Evolutionary conservation across 2,888 invertebrate species (phyloP), one percentile per base, ranked within the genome.

Genomic region (Alsophila aescularia): DNA sequence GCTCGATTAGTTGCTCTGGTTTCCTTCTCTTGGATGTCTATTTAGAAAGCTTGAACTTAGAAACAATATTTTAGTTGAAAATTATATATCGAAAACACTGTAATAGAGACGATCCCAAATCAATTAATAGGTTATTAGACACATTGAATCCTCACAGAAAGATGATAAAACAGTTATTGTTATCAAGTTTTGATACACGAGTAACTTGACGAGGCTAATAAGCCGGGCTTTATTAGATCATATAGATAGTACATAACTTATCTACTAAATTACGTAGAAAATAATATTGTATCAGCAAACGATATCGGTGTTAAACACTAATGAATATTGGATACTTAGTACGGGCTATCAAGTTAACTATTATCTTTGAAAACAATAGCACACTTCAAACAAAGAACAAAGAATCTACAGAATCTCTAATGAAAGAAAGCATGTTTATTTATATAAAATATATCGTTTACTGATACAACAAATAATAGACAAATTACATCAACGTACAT

Each of bases 401-500:
- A 5, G 24, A 24, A 43, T 12, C 8, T 7, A 13, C 31, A 31
- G 32, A 42, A 12, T 10, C 12, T 36, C 16, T 32, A 44, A 5
- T 4, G 13, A 29, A n/a, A 5, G 13, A 29, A n/a, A 5, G 7
- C 12, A 16, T 15, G 15, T 29, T 29, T 10, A 32, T 9, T 9
- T 16, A 4, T 36, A 35, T 14, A 15, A 5, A 16, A 24, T 31
- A 42, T 47, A 50, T 14, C 58, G 53, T 37, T 45, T 58, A 39
- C 53, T 53, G 53, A 14, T 9, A 53, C 47, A 45, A 12, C 13
- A 13, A 13, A 36, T 35, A 15, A 7, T 12, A 27, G 13, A 21
- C 60, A 52, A 58, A 62, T 56, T 44, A 47, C 57, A 51, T 40
- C 59, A 77, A 90, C 90, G 73, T 90, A 90, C 90, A 88, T 87